phyloP scores from a whole-genome alignment of 1,140 invertebrate genomes.

The Drosophila miranda region DNA sequence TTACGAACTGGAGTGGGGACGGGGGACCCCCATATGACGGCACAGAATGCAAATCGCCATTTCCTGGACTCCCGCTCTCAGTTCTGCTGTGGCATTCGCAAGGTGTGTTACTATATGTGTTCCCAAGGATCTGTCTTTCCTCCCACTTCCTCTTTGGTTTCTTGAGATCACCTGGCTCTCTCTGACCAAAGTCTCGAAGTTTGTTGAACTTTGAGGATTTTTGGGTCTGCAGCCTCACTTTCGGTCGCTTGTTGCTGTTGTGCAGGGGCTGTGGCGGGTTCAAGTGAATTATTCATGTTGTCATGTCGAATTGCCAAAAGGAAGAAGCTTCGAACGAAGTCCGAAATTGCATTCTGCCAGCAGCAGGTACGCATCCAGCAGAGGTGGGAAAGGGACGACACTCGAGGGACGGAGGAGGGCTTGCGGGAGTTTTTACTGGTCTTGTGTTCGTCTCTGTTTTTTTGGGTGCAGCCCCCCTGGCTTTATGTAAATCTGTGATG shows the following conservation, averaged over 20 bases:
- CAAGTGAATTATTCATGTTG: constrained; percentile 74
- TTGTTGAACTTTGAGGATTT: constrained; percentile 33
- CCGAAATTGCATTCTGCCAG: constrained; percentile 59
- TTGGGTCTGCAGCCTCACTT: constrained; percentile 33
- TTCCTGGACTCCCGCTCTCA: constrained; percentile 14
- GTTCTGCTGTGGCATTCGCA: no score
- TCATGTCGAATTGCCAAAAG: constrained; percentile 62
- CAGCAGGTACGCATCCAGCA: constrained; percentile 6
- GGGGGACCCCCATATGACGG: neutral
- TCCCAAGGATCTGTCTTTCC: no score
- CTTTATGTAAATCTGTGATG: neutral
- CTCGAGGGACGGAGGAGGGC: neutral
- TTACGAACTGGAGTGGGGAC: constrained; percentile 4
- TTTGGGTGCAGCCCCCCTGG: constrained; percentile 37
- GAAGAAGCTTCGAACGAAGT: constrained; percentile 37
- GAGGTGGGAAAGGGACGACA: no score
- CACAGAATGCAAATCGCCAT: constrained; percentile 11
- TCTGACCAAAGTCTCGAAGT: constrained; percentile 1
- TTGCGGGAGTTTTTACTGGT: neutral
- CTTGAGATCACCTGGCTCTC: constrained; percentile 10
- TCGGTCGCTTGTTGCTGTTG: constrained; percentile 24
- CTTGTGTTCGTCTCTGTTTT: neutral
- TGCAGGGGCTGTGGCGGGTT: constrained; percentile 37
- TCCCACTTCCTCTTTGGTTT: no score
- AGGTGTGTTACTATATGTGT: no score